Percentiles rank a stretch among this genome's conserved stretches.
These are phyloP conservation scores for Microcebus murinus DNA, from an alignment of 2,113 vertebrate species.

Conservation along the genomic window DNA sequence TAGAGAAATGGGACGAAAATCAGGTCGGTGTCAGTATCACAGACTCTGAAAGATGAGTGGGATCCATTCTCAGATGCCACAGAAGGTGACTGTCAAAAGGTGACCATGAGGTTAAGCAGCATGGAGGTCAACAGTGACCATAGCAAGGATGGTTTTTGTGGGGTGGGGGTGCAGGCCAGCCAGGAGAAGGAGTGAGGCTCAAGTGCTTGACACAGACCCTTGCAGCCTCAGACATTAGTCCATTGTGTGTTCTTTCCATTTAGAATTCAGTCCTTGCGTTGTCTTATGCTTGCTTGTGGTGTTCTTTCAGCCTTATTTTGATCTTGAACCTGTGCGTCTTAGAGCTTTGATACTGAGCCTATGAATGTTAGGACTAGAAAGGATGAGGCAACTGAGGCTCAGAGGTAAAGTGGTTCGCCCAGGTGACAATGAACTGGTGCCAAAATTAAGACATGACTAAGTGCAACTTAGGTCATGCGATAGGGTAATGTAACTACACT, in stretches of 20 bases:
- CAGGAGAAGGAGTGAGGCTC: not conserved
- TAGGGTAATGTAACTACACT: not conserved
- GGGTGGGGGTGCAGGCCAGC: not conserved
- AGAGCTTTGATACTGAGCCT: not conserved
- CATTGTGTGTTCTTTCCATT: not conserved
- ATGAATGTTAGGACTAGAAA: not conserved
- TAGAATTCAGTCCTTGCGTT: not conserved
- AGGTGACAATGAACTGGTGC: not conserved
- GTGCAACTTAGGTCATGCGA: not conserved
- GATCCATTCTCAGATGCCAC: not conserved
- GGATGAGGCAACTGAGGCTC: not conserved
- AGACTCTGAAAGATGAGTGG: not conserved
- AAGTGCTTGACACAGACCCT: not conserved
- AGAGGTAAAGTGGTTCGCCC: not conserved
- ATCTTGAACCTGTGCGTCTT: not conserved
- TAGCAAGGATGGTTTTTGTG: not conserved
- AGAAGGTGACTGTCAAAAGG: not conserved
- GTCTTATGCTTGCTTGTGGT: not conserved
- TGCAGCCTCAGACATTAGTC: not conserved
- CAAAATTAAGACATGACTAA: not conserved
- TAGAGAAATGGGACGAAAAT: not conserved
- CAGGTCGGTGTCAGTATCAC: not conserved
- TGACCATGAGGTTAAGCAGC: not conserved
- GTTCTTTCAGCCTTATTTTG: not conserved
- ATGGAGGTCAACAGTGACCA: not conserved